phyloP scores from a whole-genome alignment of 35 echinoderm and acorn worm genomes.

The Stichopus chloronotus region DNA sequence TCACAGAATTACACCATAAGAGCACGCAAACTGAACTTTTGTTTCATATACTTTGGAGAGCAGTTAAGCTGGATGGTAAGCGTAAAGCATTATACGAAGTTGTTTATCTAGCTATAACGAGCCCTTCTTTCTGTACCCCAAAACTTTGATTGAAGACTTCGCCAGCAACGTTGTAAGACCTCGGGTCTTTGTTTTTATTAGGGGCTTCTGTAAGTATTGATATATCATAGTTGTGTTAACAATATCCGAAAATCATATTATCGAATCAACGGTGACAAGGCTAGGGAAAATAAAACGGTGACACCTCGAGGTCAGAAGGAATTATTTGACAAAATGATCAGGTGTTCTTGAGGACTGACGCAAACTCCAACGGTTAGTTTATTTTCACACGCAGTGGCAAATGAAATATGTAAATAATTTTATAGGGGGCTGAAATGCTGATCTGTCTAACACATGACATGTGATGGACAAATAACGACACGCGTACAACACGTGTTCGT shows the following conservation, averaged over 20 bases:
- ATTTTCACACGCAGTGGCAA: neutral
- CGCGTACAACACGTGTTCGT: no score
- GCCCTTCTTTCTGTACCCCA: neutral
- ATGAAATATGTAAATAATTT: neutral
- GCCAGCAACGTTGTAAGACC: neutral
- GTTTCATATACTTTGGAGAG: no score
- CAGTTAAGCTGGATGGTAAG: no score
- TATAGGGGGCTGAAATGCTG: no score
- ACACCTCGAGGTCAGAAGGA: neutral
- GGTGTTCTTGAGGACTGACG: neutral
- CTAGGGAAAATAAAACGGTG: neutral
- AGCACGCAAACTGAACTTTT: no score
- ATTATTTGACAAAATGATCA: neutral
- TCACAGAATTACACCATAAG: no score
- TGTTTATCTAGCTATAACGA: no score
- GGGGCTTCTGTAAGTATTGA: neutral
- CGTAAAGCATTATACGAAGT: no score
- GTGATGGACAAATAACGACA: no score
- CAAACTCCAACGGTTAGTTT: neutral
- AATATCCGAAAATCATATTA: neutral
- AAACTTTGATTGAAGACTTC: neutral
- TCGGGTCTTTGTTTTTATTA: neutral
- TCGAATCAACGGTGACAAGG: neutral
- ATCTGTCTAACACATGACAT: no score
- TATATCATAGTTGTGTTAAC: neutral